phyloP scores from a whole-genome alignment of 2,113 vertebrate species.

The Psephotus haematonotus region DNA sequence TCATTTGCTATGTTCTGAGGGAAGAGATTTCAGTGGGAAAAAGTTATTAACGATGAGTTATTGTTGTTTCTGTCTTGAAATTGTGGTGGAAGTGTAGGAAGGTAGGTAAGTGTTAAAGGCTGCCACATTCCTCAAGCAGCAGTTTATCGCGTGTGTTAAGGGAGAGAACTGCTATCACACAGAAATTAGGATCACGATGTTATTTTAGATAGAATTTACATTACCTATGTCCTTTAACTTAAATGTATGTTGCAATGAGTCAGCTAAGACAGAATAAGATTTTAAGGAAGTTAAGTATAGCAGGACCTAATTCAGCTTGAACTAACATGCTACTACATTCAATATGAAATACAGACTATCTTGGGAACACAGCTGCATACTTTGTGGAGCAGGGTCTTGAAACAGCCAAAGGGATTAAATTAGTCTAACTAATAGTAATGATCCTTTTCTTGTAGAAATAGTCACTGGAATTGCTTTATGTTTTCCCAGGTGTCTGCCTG shows the following conservation, averaged over 20 bases:
- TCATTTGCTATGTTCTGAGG: background rate
- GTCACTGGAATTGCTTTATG: background rate
- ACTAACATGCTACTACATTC: background rate
- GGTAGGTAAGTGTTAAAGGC: background rate
- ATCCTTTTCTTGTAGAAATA: background rate
- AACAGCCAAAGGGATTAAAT: background rate
- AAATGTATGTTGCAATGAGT: background rate
- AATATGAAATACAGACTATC: fast-evolving
- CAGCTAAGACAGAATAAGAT: background rate
- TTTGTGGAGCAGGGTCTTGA: background rate
- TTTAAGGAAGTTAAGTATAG: background rate
- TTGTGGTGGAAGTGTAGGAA: background rate
- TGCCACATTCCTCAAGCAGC: background rate
- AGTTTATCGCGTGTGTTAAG: background rate
- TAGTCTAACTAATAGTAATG: background rate
- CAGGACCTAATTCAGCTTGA: background rate
- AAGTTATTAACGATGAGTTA: background rate
- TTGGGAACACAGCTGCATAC: background rate
- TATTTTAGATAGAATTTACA: background rate
- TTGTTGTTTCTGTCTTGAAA: background rate
- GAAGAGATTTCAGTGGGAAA: background rate
- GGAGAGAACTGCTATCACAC: background rate
- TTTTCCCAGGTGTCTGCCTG: background rate
- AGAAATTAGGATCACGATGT: background rate
- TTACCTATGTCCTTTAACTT: background rate